Evolutionary conservation across 2,888 invertebrate species (phyloP), one percentile per base, ranked within the genome.

Genomic region (Eupithecia vulgata): DNA sequence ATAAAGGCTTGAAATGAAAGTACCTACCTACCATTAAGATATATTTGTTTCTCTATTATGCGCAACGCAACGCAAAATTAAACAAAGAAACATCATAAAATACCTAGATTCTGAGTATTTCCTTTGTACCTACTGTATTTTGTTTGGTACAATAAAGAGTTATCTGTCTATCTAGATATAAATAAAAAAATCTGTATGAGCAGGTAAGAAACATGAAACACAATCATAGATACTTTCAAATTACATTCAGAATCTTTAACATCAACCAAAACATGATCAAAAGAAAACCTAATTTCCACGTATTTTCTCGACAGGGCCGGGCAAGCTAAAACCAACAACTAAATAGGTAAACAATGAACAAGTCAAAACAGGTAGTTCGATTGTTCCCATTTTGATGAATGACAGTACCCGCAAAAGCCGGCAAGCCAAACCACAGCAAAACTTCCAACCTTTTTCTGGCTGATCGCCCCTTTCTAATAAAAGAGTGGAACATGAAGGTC

Each of bases 401-500:
- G 13, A 42, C n/a, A 52, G 65, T n/a, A 8, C 17, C 8, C 42
- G 37, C 71, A 7, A 67, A 42, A n/a, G n/a, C 61, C 61, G 48
- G 75, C 73, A 67, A 73, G 68, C 64, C 72, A 67, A 48, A 30
- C 52, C 40, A 65, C 52, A 52, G 21, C 25, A 12, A 57, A n/a
- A 52, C 10, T 48, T 52, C 45, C 70, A 74, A 70, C 73, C 70
- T 70, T 76, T 75, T 75, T 74, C 75, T 70, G 75, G 61, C 21
- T 68, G 61, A 77, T 12, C 59, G 64, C 57, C 45, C 68, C 62
- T 65, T 74, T 71, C 59, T 73, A 71, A 62, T 68, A 70, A 79
- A 77, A 70, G 77, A 74, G 70, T 71, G 68, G 69, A 67, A 40
- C 52, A 59, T 52, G 35, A 65, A 75, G 77, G 76, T 76, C 70